Percentiles rank a stretch among this genome's conserved stretches.
These are phyloP conservation scores for Xiphophorus maculatus DNA, from an alignment of 2,113 vertebrate species.

Conservation along the genomic window DNA sequence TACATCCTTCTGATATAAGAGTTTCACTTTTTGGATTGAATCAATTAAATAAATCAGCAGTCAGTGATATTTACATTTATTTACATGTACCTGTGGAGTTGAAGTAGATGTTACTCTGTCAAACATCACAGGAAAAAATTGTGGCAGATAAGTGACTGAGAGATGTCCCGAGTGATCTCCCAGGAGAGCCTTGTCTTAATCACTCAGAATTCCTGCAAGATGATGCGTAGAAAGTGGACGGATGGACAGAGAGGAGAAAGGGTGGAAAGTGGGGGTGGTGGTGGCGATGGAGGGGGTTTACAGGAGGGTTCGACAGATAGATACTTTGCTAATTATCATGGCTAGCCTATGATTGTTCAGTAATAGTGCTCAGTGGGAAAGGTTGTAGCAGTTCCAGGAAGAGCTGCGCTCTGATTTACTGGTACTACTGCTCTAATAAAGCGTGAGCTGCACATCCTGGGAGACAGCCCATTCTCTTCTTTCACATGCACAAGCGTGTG, in stretches of 20 bases:
- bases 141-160: conserved; percentile 30
- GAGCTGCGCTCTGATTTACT: conserved; percentile 86
- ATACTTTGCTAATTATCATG: conserved; percentile 87
- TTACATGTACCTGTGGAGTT: background rate
- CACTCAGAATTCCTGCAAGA: conserved; percentile 59
- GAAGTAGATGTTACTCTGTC: conserved; percentile 9
- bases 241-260: conserved; percentile 55
- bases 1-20: too few species aligned
- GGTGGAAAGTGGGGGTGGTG: conserved; percentile 27
- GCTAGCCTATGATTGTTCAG: conserved; percentile 86
- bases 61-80: background rate
- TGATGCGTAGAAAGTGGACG: conserved; percentile 51
- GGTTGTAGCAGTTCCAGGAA: conserved; percentile 87
- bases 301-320: conserved; percentile 74
- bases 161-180: conserved; percentile 40
- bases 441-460: conserved; percentile 79
- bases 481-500: conserved; percentile 72
- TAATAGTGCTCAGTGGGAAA: conserved; percentile 89
- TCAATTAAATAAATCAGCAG: background rate
- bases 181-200: conserved; percentile 35
- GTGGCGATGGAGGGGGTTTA: conserved; percentile 26
- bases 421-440: conserved; percentile 87
- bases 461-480: conserved; percentile 77
- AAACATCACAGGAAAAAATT: conserved; percentile 12
- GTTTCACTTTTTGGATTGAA: background rate